phyloP scores from a whole-genome alignment of 2,888 invertebrate species.

The Petrophora chlorosata region DNA sequence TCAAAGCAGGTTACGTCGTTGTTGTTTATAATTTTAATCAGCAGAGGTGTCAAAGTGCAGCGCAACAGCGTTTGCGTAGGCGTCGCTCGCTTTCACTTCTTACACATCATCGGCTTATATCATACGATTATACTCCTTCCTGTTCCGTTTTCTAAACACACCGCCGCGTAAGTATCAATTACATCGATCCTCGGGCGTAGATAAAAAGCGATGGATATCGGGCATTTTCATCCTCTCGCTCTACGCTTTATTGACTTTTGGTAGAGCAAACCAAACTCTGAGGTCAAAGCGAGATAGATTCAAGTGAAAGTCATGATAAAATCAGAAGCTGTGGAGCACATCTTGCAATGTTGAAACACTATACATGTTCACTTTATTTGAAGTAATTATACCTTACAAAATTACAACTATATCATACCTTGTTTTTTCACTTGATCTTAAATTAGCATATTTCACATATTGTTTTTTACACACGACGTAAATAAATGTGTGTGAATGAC shows the following conservation, averaged over 20 bases:
- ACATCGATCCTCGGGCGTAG: conserved; percentile 16
- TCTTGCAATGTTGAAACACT: conserved; percentile 3
- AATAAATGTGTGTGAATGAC: no score
- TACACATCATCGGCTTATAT: conserved; percentile 39
- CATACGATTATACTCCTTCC: conserved; percentile 34
- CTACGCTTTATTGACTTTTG: conserved; percentile 21
- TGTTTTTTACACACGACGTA: no score
- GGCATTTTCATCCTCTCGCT: conserved; percentile 20
- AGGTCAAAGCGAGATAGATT: conserved; percentile 55
- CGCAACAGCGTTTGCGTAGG: conserved; percentile 31
- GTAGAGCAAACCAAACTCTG: conserved; percentile 31
- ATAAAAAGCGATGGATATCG: conserved; percentile 31
- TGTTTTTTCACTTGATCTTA: background rate
- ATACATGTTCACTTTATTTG: background rate
- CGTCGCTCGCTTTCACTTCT: conserved; percentile 40
- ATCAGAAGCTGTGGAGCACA: conserved; percentile 1
- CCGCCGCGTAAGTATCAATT: conserved; percentile 28
- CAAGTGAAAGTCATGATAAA: conserved; percentile 53
- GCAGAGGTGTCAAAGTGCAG: conserved; percentile 35
- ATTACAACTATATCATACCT: background rate
- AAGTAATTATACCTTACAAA: background rate
- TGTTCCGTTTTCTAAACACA: conserved; percentile 38
- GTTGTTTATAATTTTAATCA: conserved; percentile 22
- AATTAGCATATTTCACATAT: no score
- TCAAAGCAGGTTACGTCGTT: conserved; percentile 8